Percentiles rank a stretch among this genome's conserved stretches.
phyloP scores from a whole-genome alignment of 2,113 vertebrate genomes.

The Vombatus ursinus region DNA sequence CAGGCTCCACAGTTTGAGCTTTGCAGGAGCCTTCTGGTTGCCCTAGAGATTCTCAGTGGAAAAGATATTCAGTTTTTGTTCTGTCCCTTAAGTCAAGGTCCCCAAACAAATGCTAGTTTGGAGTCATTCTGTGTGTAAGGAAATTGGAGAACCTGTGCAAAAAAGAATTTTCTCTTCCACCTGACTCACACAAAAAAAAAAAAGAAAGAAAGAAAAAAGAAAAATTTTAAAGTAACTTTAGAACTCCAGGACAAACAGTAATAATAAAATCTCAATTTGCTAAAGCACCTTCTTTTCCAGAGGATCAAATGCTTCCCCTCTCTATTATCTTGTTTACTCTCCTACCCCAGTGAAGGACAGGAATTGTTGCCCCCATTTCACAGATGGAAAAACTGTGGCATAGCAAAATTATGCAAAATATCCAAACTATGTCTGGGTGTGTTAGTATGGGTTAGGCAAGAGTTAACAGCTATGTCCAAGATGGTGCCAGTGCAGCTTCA shows the following conservation, averaged over 20 bases:
- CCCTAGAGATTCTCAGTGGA: conserved; percentile 13
- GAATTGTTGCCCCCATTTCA: not conserved
- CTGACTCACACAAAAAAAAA: not conserved
- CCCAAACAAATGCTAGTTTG: not conserved
- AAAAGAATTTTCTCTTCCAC: not conserved
- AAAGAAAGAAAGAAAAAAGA: no score
- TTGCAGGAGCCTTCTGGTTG: not conserved
- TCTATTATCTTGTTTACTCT: not conserved
- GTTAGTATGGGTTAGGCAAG: not conserved
- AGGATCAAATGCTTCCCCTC: not conserved
- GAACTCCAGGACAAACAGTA: not conserved
- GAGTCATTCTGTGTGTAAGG: not conserved
- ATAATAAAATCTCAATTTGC: not conserved
- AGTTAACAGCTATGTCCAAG: not conserved
- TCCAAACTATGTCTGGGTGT: not conserved
- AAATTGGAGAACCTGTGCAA: conserved; percentile 8
- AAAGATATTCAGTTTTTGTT: not conserved
- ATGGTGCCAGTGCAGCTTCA: not conserved
- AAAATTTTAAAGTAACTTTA: not conserved
- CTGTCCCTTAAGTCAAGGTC: not conserved
- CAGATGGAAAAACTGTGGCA: not conserved
- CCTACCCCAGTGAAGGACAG: not conserved
- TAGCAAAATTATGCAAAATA: not conserved
- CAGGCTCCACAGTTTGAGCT: conserved; percentile 13
- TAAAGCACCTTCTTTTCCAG: not conserved